phyloP scores from a whole-genome alignment of 2,113 vertebrate species.

The Corythornis madagascariensis region DNA sequence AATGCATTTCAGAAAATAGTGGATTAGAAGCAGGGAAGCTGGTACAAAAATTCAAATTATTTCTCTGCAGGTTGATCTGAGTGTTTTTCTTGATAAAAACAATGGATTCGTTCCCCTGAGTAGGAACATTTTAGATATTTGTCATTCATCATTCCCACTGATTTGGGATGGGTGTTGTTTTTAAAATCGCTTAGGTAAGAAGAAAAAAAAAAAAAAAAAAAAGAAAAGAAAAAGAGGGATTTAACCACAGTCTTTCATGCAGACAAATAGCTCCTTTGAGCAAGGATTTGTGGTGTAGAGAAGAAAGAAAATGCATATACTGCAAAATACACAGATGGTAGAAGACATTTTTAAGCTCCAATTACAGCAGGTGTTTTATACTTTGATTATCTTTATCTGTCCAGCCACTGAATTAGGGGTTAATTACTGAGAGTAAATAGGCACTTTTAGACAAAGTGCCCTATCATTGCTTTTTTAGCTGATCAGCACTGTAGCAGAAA shows the following conservation, averaged over 20 bases:
- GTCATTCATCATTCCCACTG: not conserved
- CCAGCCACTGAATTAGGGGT: constrained; percentile 58
- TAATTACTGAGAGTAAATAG: constrained; percentile 62
- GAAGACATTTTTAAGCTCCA: constrained; percentile 47
- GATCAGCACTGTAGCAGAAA: constrained; percentile 8
- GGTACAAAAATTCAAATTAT: not conserved
- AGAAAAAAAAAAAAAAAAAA: not conserved
- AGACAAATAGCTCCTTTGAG: not conserved
- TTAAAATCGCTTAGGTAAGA: not conserved
- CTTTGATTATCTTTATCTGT: constrained; percentile 57
- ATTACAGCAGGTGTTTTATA: constrained; percentile 50
- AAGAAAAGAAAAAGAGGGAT: not conserved
- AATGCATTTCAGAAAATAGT: not conserved
- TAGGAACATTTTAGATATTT: not conserved
- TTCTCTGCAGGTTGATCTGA: not conserved
- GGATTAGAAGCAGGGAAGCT: not conserved
- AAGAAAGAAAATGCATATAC: constrained; percentile 41
- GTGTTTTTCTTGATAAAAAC: not conserved
- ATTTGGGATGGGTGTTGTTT: not conserved
- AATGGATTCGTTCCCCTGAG: not conserved
- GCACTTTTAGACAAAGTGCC: constrained; percentile 36
- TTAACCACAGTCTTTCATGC: not conserved
- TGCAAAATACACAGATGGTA: constrained; percentile 35
- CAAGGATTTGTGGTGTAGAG: not conserved
- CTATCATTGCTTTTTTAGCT: constrained; percentile 25